A percentile compares a stretch with the other conserved stretches of the same genome.
Evolutionary conservation across 2,888 invertebrate species (phyloP).

Genomic region (Polyploca ridens): DNA sequence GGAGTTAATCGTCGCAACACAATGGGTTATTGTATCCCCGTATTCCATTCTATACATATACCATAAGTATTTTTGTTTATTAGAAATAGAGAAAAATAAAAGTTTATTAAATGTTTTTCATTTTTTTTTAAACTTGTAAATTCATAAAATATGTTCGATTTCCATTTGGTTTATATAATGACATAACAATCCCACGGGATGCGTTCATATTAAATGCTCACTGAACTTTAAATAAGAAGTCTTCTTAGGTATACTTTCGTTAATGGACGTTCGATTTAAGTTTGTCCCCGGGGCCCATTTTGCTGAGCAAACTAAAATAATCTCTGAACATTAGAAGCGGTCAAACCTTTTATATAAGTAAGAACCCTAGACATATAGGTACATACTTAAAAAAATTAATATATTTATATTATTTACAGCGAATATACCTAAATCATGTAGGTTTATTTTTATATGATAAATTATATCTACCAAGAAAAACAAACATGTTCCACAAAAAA

Average conservation of each 20-base stretch:
- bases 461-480: not conserved
- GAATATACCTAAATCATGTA: no score
- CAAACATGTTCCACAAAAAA: no score
- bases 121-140: no score
- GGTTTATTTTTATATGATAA: no score
- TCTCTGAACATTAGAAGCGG: conserved; percentile 9
- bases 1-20: conserved; percentile 51
- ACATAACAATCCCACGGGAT: not conserved
- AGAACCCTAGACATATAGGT: no score
- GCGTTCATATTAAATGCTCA: not conserved
- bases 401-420: no score
- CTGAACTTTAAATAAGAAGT: not conserved
- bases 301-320: conserved; percentile 27
- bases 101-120: no score
- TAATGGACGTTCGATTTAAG: conserved; percentile 4
- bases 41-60: conserved; percentile 14
- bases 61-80: not conserved
- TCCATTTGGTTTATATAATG: not conserved
- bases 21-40: conserved; percentile 52
- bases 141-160: not conserved
- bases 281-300: conserved; percentile 2
- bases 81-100: no score
- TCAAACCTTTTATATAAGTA: not conserved
- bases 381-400: no score
- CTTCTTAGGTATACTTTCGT: not conserved